Evolutionary conservation across 2,888 invertebrate genomes (phyloP), one percentile per base, ranked within the genome.

Genomic region (Mystacides longicornis): DNA sequence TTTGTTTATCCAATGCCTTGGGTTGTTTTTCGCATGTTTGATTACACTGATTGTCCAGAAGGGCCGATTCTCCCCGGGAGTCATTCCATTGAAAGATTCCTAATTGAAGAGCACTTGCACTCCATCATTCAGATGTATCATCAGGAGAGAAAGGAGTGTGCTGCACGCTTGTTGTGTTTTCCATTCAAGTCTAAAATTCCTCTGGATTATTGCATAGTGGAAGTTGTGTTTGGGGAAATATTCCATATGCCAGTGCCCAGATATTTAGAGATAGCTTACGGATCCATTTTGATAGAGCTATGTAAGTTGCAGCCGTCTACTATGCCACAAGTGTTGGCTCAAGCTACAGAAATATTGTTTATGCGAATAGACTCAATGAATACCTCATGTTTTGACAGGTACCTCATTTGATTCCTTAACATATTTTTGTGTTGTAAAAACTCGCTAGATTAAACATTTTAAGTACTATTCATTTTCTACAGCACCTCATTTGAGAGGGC

Each of bases 11-110:
- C 98, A 0, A 87, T 95, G 81, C 99, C 99, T 0, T 85, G 88
- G 68, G 93, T 94, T 1, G 88, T 97, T 33, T 98, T 95, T 72
- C 82, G 93, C 43, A 89, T 99, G 85, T 99, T 99, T 75, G 98
- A 98, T 71, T 96, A 98, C 70, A 96, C 97, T 0, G 99, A 99
- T 73, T 96, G 97, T 64, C 96, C 97, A 0, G 96, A 96, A 70
- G 92, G 84, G 0, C 89, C 91, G 0, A 85, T 89, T 46, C 74
- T 99, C 53, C 99, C 99, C 0, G 97, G 96, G 31, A 90, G 93
- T 19, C 96, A 98, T 74, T 93, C 98, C 0, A 96, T 99, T 60
- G 99, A 99, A 71, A 79, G 99, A 57, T 98, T 95, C 72, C 80
- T 99, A 1, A 95, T 99, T 64, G 99, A 99, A 69, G 97, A 98